These are phyloP conservation scores for Idris sp. DNA, from an alignment of 1,140 invertebrate genomes.

Conservation along the genomic window DNA sequence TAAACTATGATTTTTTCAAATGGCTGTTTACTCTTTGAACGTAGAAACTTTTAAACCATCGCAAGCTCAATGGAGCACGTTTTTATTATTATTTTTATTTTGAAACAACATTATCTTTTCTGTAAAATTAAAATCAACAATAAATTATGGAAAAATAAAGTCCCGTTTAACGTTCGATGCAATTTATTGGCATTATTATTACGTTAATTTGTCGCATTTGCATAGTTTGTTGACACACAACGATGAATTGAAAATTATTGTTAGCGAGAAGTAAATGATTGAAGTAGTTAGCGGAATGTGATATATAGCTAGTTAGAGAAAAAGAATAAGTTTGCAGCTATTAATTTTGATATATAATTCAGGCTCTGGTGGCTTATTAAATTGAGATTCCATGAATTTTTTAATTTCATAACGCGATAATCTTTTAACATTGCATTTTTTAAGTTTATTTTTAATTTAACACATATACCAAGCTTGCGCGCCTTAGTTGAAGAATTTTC, in stretches of 20 bases:
- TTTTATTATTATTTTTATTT: too few species aligned
- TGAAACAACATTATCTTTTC: conserved; percentile 14
- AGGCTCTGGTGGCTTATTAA: conserved; percentile 11
- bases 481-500: conserved; percentile 6
- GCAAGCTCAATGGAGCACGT: too few species aligned
- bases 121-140: conserved; percentile 33
- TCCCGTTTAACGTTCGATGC: conserved; percentile 20
- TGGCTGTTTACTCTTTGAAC: conserved; percentile 10
- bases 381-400: conserved; percentile 27
- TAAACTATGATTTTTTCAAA: conserved; percentile 24
- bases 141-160: conserved; percentile 29
- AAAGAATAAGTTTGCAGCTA: too few species aligned
- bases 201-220: too few species aligned
- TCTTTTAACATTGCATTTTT: conserved; percentile 10
- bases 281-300: too few species aligned
- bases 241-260: too few species aligned
- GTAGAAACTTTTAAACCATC: too few species aligned
- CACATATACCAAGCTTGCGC: background rate
- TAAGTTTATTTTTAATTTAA: conserved; percentile 2
- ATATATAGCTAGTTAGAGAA: too few species aligned
- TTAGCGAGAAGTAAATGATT: too few species aligned
- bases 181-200: conserved; percentile 30
- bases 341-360: too few species aligned
- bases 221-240: too few species aligned
- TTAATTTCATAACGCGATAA: conserved; percentile 7